Conservation (phyloP, 2,888 invertebrate genomes). For the Leucania comma region DNA sequence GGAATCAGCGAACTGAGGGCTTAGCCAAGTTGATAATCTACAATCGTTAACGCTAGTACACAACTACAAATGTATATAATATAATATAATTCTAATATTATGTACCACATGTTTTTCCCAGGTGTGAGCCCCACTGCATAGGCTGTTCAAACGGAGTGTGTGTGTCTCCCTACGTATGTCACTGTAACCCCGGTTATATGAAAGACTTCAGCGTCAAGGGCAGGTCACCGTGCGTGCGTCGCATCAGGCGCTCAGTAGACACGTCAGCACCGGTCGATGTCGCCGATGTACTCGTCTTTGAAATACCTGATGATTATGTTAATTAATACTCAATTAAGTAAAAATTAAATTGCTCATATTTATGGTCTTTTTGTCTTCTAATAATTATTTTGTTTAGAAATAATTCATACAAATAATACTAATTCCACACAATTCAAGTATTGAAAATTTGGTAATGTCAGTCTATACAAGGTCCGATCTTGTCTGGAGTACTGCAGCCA, state of each 20-base stretch:
- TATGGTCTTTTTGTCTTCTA: background rate
- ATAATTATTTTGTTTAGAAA: background rate
- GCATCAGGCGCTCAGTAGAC: conserved; percentile 77
- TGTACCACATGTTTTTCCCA: conserved; percentile 61
- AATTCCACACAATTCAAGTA: too few relatives aligned
- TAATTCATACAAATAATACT: too few relatives aligned
- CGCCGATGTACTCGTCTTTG: conserved; percentile 67
- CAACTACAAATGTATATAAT: too few relatives aligned
- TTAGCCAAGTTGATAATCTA: too few relatives aligned
- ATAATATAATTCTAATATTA: background rate
- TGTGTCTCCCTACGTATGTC: conserved; percentile 93
- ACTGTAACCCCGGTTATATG: conserved; percentile 93
- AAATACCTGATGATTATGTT: conserved; percentile 66
- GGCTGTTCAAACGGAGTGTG: conserved; percentile 94
- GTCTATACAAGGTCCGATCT: too few relatives aligned
- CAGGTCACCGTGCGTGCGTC: conserved; percentile 91
- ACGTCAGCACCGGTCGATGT: conserved; percentile 47
- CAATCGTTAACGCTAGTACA: too few relatives aligned
- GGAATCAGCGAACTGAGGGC: too few relatives aligned
- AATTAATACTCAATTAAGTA: conserved; percentile 20
- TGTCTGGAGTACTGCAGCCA: too few relatives aligned
- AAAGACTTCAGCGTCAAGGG: conserved; percentile 92
- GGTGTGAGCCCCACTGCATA: conserved; percentile 92
- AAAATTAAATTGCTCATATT: background rate
- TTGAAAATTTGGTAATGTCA: too few relatives aligned